These are phyloP conservation scores for Drosophila subobscura DNA, from an alignment of 1,140 invertebrate species.

Conservation along the genomic window DNA sequence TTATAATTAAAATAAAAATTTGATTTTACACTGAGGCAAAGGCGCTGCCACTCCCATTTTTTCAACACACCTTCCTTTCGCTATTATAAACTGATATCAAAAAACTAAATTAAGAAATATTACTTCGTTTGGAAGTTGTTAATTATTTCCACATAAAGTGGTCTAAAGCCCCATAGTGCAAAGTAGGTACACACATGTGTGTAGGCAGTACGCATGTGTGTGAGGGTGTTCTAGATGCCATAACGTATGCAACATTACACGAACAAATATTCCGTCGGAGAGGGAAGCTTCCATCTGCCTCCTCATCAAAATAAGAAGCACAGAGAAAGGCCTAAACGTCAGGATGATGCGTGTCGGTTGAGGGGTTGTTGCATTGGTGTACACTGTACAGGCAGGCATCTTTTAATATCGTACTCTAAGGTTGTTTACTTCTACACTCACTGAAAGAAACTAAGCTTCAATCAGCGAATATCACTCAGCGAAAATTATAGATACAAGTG, in stretches of 20 bases:
- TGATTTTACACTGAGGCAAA: too few relatives aligned
- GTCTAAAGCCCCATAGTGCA: too few relatives aligned
- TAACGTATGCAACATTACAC: constrained; percentile 62
- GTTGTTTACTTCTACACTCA: constrained; percentile 46
- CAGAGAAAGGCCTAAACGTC: constrained; percentile 28
- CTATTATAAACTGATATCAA: too few relatives aligned
- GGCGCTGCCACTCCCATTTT: too few relatives aligned
- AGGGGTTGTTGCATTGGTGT: constrained; percentile 1
- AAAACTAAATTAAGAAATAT: too few relatives aligned
- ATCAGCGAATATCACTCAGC: neutral
- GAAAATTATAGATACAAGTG: neutral
- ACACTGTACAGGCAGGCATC: constrained; percentile 24
- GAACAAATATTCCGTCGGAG: constrained; percentile 44
- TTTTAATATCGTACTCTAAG: constrained; percentile 62
- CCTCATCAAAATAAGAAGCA: constrained; percentile 44
- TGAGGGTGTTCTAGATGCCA: constrained; percentile 35
- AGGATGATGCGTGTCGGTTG: neutral
- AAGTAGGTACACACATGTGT: neutral
- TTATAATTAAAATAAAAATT: too few relatives aligned
- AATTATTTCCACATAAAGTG: too few relatives aligned
- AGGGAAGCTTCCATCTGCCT: constrained; percentile 29
- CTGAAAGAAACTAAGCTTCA: constrained; percentile 13
- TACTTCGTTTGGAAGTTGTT: too few relatives aligned
- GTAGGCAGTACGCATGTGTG: constrained; percentile 15
- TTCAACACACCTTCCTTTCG: too few relatives aligned